Base-by-base conservation (phyloP, 2,797 vertebrate species). In the Sebastes alutus region DNA sequence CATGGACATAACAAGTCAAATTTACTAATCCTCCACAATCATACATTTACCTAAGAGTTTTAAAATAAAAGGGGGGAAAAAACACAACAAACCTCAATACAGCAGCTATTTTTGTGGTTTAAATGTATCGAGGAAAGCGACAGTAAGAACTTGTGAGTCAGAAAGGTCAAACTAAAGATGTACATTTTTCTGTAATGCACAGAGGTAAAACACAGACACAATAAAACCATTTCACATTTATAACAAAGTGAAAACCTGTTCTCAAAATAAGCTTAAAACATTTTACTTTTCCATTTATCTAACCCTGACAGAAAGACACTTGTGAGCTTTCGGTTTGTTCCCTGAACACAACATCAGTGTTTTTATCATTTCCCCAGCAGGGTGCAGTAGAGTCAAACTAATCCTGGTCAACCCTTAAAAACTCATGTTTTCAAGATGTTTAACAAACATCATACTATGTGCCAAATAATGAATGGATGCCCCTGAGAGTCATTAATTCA, bases 341-440 rank as follows among this genome's bases (percentile, higher is more conserved):
- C 25, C 23, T 30, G 12, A 59, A 35, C 20, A 5, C 16, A 12
- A 5, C 16, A 16, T 35, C 25, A 33, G 59, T 30, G 4, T 25
- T 54, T 25, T 32, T 2, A 20, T 25, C 12, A 2, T 23, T 68
- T 61, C 4, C 5, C 72, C 87, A 81, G 63, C 84, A 82, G 87
- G 73, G 55, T 23, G 86, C 80, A 83, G 75, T 14, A 38, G 13
- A 14, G 13, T 7, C 49, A 18, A 75, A 65, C 12, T 5, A 60
- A 69, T 8, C 13, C 4, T 25, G 5, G 1, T 7, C 7, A 49
- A 29, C 7, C 4, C 13, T n/a, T 49, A 16, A 1, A 75, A 52
- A 5, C 20, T 18, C 10, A 22, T 2, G 4, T 46, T 46, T 46
- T 46, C 16, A 7, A 25, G n/a, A n/a, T 2, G 2, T 67, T 32